Conservation (phyloP, 1,140 invertebrate genomes). For the Dinoponera quadriceps region DNA sequence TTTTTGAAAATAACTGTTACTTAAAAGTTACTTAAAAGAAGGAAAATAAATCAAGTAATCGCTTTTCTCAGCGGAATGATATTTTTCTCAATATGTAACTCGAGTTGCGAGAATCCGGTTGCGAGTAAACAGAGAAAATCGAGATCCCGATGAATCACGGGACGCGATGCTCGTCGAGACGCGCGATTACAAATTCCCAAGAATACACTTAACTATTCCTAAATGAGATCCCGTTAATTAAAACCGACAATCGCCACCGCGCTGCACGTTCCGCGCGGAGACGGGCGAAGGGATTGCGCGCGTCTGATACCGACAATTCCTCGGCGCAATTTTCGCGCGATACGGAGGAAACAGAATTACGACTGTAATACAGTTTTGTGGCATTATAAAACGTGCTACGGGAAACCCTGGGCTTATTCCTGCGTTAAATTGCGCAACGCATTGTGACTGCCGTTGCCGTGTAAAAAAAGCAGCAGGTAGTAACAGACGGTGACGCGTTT, state of each 20-base stretch:
- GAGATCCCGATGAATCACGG: not conserved
- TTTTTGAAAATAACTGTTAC: too few relatives aligned
- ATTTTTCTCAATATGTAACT: too few relatives aligned
- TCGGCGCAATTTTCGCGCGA: not conserved
- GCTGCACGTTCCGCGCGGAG: not conserved
- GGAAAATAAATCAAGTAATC: too few relatives aligned
- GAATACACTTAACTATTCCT: not conserved
- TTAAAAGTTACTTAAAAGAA: too few relatives aligned
- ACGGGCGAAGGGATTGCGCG: too few relatives aligned
- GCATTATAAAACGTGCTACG: slow-evolving; percentile 28
- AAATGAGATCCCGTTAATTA: slow-evolving; percentile 3
- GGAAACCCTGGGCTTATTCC: slow-evolving; percentile 9
- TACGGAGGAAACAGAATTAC: slow-evolving; percentile 48
- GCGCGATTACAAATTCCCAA: slow-evolving; percentile 4
- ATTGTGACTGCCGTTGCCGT: not conserved
- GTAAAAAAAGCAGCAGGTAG: slow-evolving; percentile 29
- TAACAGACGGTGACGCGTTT: not conserved
- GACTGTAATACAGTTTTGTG: slow-evolving; percentile 23
- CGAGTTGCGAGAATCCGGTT: not conserved
- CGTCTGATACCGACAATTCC: not conserved
- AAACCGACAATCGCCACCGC: not conserved
- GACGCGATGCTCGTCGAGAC: not conserved
- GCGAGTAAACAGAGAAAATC: not conserved
- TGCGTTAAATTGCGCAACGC: slow-evolving; percentile 28
- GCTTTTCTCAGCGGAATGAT: not conserved